Base-by-base conservation (phyloP, 2,888 invertebrate species). In the Drosophila trichaetosa region DNA sequence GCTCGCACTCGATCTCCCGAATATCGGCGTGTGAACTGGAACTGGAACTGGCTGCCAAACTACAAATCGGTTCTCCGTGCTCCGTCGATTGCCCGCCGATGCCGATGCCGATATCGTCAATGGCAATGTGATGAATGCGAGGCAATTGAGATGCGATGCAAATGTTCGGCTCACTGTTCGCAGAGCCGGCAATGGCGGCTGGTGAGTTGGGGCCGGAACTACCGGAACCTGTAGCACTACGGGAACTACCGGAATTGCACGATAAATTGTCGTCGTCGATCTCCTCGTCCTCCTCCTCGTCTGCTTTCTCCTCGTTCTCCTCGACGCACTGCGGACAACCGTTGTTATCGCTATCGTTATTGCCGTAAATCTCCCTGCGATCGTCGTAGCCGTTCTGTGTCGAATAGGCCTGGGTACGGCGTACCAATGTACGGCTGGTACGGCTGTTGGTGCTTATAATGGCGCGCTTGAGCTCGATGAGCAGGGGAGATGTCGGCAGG, bases 1-100 rank as follows among this genome's bases (percentile, higher is more conserved):
- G 91, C 75, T 93, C 93, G 83, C 91, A 91, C 76, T 92, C 92
- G 73, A 92, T 92, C 86, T 93, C 92, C 70, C 92, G 89, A 61
- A 92, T 88, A 73, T 91, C 91, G 49, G 92, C 91, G 87, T 91
- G 91, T 42, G 91, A 91, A 58, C 84, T 72, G 80, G 80, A 79
- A 51, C 68, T 79, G 80, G 80, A 72, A 36, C 81, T 90, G 54
- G 90, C 73, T 24, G 87, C 85, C 67, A 89, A 67, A 36, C 83
- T 53, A 21, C 59, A 60, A 7, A 18, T 64, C n/a, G 62, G 11
- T 64, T 66, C 75, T n/a, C 70, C 72, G n/a, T 40, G 46, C 34
- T 33, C 7, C 2, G 53, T 56, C 29, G 56, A 57, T 18, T 42
- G 57, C 8, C 57, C 57, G 18, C 87, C 77, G 42, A 70, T 69